These are phyloP conservation scores for Laodelphax striatellus DNA, from an alignment of 1,140 invertebrate species.

Conservation along the genomic window DNA sequence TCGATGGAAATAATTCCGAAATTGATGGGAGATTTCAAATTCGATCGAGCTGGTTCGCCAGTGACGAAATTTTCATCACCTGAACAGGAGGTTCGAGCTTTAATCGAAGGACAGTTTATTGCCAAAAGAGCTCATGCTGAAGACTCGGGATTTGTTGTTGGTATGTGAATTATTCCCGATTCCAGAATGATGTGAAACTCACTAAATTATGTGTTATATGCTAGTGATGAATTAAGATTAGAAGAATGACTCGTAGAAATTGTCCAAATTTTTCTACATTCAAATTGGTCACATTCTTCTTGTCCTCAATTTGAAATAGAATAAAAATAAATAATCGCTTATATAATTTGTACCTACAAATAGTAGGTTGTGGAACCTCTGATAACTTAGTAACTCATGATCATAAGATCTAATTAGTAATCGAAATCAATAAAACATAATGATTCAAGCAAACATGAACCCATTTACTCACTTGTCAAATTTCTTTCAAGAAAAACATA, in stretches of 20 bases:
- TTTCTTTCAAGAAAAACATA: no score
- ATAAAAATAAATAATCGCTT: no score
- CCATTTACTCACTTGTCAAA: no score
- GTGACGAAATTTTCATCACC: slow-evolving; percentile 45
- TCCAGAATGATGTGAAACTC: neutral
- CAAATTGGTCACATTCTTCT: no score
- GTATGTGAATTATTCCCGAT: slow-evolving; percentile 32
- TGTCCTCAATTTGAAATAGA: no score
- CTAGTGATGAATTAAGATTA: no score
- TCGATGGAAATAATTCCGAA: slow-evolving; percentile 69
- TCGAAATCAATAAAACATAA: no score
- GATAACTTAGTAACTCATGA: no score
- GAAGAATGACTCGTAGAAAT: neutral
- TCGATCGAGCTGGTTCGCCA: slow-evolving; percentile 44
- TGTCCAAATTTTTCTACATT: neutral
- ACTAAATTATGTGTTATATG: neutral
- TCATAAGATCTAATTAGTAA: no score
- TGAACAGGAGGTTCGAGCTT: slow-evolving; percentile 76
- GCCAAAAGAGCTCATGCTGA: slow-evolving; percentile 69
- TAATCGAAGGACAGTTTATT: slow-evolving; percentile 86
- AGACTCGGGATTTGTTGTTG: slow-evolving; percentile 65
- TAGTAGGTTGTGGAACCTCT: no score
- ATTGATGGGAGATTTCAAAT: slow-evolving; percentile 42
- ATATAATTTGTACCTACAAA: no score
- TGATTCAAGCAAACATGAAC: no score